Evolutionary conservation across 2,113 vertebrate species (phyloP).

Genomic region (Petromus typicus): DNA sequence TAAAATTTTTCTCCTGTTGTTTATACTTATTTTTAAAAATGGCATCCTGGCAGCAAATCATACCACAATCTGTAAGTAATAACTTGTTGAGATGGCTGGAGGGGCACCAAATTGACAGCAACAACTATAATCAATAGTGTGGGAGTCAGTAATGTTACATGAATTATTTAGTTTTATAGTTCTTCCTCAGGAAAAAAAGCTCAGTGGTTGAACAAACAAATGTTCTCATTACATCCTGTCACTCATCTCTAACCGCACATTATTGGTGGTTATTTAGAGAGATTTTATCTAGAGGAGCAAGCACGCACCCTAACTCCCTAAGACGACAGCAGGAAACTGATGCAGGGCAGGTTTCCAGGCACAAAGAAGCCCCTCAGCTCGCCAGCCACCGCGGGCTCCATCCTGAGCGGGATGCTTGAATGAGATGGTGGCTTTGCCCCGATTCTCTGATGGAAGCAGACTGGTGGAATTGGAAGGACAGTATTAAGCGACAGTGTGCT

Average conservation of each 20-base stretch:
- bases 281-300: slow-evolving; percentile 43
- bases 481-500: background rate
- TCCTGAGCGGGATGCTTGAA: background rate
- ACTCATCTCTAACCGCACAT: slow-evolving; percentile 57
- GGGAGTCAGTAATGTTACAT: slow-evolving; percentile 58
- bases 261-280: slow-evolving; percentile 50
- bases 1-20: slow-evolving; percentile 1
- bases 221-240: slow-evolving; percentile 64
- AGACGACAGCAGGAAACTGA: slow-evolving; percentile 53
- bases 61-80: slow-evolving; percentile 60
- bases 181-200: slow-evolving; percentile 60
- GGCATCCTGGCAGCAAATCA: slow-evolving; percentile 57
- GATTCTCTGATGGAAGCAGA: background rate
- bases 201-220: slow-evolving; percentile 59
- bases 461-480: background rate
- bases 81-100: slow-evolving; percentile 26
- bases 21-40: slow-evolving; percentile 61
- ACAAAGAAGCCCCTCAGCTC: background rate
- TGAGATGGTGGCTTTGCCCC: background rate
- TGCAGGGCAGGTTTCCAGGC: slow-evolving; percentile 68
- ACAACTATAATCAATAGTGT: slow-evolving; percentile 29
- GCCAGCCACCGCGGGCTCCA: background rate
- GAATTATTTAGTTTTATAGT: slow-evolving; percentile 63
- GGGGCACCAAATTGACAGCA: slow-evolving; percentile 22
- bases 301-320: slow-evolving; percentile 1